Evolutionary conservation across 2,888 invertebrate species (phyloP).

Genomic region (Oithona nana): DNA sequence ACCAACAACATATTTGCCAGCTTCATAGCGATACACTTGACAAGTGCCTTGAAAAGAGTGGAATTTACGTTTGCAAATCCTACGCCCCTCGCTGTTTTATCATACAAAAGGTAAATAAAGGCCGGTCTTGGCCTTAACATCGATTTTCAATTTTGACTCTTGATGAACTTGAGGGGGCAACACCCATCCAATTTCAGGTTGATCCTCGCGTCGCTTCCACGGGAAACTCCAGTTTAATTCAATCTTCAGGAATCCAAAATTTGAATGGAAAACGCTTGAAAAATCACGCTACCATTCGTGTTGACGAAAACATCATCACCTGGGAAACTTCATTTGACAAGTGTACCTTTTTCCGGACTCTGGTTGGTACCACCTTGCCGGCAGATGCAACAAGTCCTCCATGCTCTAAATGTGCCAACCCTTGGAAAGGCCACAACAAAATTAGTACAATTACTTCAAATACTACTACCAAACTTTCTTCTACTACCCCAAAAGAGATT

Average conservation of each 20-base stretch:
- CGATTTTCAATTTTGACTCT: background rate
- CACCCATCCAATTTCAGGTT: background rate
- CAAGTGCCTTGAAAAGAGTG: conserved; percentile 10
- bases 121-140: too few relatives aligned
- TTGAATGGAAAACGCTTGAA: background rate
- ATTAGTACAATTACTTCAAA: too few relatives aligned
- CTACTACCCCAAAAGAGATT: too few relatives aligned
- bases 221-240: background rate
- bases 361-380: too few relatives aligned
- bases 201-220: background rate
- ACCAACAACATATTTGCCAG: background rate
- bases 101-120: conserved; percentile 16
- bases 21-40: conserved; percentile 5
- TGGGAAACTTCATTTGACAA: background rate
- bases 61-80: conserved; percentile 13
- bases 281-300: background rate
- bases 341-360: conserved; percentile 5
- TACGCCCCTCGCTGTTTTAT: conserved; percentile 14
- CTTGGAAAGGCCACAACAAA: too few relatives aligned
- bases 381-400: too few relatives aligned
- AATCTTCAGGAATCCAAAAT: background rate
- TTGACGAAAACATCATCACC: background rate
- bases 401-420: too few relatives aligned
- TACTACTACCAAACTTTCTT: too few relatives aligned
- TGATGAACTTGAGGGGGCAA: background rate